A percentile compares a stretch with the other conserved stretches of the same genome.
phyloP scores from a whole-genome alignment of 2,888 invertebrate species.

The Smittia sp. region DNA sequence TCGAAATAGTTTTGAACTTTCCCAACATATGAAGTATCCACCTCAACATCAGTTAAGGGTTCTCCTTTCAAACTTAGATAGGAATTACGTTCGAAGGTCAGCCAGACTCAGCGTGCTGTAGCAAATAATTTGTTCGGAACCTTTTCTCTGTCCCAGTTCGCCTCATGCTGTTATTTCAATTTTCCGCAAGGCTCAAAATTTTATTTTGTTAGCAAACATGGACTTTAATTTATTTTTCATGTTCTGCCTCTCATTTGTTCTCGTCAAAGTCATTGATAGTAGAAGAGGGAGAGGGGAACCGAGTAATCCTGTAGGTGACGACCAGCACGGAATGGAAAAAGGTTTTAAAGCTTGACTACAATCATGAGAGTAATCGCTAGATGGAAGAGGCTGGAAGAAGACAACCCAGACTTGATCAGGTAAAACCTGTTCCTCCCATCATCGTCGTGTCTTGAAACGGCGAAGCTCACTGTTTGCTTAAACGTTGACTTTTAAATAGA shows the following conservation, averaged over 20 bases:
- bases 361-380: too few relatives aligned
- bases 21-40: too few relatives aligned
- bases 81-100: too few relatives aligned
- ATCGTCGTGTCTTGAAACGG: neutral
- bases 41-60: neutral
- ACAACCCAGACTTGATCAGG: neutral
- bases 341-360: too few relatives aligned
- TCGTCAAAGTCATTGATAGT: neutral
- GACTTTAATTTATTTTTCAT: constrained; percentile 33
- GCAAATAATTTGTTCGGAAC: too few relatives aligned
- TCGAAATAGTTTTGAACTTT: too few relatives aligned
- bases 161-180: neutral
- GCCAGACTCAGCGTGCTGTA: too few relatives aligned
- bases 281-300: neutral
- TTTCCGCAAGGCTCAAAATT: constrained; percentile 3
- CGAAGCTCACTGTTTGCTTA: neutral
- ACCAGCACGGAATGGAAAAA: constrained; percentile 4
- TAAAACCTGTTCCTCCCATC: neutral
- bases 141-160: neutral
- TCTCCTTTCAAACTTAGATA: neutral
- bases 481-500: neutral
- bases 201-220: constrained; percentile 1
- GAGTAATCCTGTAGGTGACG: neutral
- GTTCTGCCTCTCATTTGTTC: constrained; percentile 16
- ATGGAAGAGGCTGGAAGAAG: neutral